Base-by-base conservation (phyloP, 2,797 vertebrate genomes). In the Antennarius maculatus region DNA sequence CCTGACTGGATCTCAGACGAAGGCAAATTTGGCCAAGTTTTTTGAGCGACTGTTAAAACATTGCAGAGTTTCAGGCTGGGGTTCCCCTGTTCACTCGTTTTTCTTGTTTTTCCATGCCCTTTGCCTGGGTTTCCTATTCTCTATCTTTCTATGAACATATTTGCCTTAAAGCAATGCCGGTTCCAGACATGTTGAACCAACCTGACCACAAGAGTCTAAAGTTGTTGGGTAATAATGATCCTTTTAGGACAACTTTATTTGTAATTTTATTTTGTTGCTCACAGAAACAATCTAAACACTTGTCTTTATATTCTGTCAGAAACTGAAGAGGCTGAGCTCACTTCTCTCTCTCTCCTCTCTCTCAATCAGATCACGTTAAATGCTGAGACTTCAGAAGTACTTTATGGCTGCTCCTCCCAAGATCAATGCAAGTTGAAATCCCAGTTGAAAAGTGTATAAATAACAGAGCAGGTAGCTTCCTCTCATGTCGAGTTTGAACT, bases 111-210 rank as follows among this genome's bases (percentile, higher is more conserved):
- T 23, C 23, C 23, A 23, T 23, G 81, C 77, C 75, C 56, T 37
- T 58, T 50, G 52, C 37, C 61, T 75, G 47, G 54, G 31, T 75
- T 76, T 78, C 37, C 48, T 76, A 61, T 47, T 66, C 37, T 47
- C 58, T 16, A 4, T 4, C 60, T 41, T 47, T 72, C 62, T 65
- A 31, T 65, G 14, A 60, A 77, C 1, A 34, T 76, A 47, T 66
- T 62, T 69, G 73, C 51, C 50, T 69, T 2, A 64, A 77, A 74
- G 53, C 57, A 48, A 56, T 46, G 54, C 64, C 58, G 12, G 72
- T 68, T 54, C 61, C 72, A 84, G 54, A 73, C 71, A 64, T 74
- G 54, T 71, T 54, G 58, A 64, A 69, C 74, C 62, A 69, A 28
- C 55, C 55, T 61, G 17, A 86, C 79, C 77, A 68, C 80, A 42